Evolutionary conservation across 2,797 vertebrate species (phyloP).

Genomic region (Trematomus bernacchii): DNA sequence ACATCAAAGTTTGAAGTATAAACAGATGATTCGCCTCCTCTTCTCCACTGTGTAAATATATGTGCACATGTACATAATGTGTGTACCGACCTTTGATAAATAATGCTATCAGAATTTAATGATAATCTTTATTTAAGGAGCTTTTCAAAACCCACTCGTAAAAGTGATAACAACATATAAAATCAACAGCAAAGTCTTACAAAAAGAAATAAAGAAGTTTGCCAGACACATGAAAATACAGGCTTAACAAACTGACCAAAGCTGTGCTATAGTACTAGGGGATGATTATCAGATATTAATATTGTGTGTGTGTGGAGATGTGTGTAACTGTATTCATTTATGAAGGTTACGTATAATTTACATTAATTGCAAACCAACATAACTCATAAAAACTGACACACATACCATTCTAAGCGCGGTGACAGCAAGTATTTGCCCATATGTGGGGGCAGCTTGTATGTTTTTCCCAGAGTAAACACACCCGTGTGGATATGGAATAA

Average conservation of each 20-base stretch:
- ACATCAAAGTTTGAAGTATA: slow-evolving; percentile 67
- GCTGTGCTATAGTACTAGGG: slow-evolving; percentile 10
- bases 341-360: slow-evolving; percentile 62
- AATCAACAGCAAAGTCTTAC: slow-evolving; percentile 43
- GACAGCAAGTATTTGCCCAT: slow-evolving; percentile 81
- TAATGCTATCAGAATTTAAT: slow-evolving; percentile 33
- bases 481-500: slow-evolving; percentile 79
- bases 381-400: slow-evolving; percentile 49
- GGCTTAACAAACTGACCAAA: slow-evolving; percentile 25
- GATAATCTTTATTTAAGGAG: slow-evolving; percentile 43
- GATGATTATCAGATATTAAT: slow-evolving; percentile 45
- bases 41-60: slow-evolving; percentile 33
- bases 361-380: slow-evolving; percentile 60
- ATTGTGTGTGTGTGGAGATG: slow-evolving; percentile 19
- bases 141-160: slow-evolving; percentile 44
- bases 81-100: slow-evolving; percentile 22
- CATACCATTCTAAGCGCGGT: slow-evolving; percentile 58
- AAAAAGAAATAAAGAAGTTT: slow-evolving; percentile 28
- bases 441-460: slow-evolving; percentile 79
- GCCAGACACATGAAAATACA: slow-evolving; percentile 29
- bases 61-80: neutral
- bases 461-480: slow-evolving; percentile 77
- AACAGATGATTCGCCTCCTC: slow-evolving; percentile 46
- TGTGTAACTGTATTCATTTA: slow-evolving; percentile 49
- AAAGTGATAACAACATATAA: slow-evolving; percentile 34